Percentiles rank a stretch among this genome's conserved stretches.
Evolutionary conservation across 2,113 vertebrate genomes (phyloP).

Genomic region (Macroglossus sobrinus): DNA sequence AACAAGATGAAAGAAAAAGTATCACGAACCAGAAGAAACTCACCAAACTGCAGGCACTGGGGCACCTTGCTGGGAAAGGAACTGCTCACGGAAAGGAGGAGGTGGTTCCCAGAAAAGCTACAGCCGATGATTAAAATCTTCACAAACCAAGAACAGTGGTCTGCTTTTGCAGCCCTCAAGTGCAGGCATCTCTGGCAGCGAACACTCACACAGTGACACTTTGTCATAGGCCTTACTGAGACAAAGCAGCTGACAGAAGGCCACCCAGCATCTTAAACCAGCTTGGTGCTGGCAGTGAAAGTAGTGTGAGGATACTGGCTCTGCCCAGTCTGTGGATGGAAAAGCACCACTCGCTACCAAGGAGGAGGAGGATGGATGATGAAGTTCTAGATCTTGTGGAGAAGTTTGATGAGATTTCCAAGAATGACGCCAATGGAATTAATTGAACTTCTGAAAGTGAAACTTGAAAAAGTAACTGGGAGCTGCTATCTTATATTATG

Average conservation of each 20-base stretch:
- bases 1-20: slow-evolving; percentile 92
- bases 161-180: slow-evolving; percentile 84
- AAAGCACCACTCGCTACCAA: neutral
- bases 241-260: slow-evolving; percentile 75
- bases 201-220: too few species aligned
- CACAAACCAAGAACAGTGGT: slow-evolving; percentile 84
- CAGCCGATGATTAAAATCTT: too few species aligned
- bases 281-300: too few species aligned
- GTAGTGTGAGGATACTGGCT: too few species aligned
- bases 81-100: too few species aligned
- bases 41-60: too few species aligned
- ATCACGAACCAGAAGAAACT: slow-evolving; percentile 87
- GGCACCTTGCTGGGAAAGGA: too few species aligned
- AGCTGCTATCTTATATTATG: neutral
- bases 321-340: too few species aligned
- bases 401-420: neutral
- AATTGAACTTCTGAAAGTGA: neutral
- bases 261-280: too few species aligned
- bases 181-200: slow-evolving; percentile 88
- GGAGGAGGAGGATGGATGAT: neutral
- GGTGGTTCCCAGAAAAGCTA: too few species aligned
- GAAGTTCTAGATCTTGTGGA: neutral
- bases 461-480: neutral
- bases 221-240: too few species aligned
- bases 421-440: neutral